A percentile compares a stretch with the other conserved stretches of the same genome.
These are phyloP conservation scores for Pseudocheirus occidentalis DNA, from an alignment of 2,797 vertebrate genomes.

Conservation along the genomic window DNA sequence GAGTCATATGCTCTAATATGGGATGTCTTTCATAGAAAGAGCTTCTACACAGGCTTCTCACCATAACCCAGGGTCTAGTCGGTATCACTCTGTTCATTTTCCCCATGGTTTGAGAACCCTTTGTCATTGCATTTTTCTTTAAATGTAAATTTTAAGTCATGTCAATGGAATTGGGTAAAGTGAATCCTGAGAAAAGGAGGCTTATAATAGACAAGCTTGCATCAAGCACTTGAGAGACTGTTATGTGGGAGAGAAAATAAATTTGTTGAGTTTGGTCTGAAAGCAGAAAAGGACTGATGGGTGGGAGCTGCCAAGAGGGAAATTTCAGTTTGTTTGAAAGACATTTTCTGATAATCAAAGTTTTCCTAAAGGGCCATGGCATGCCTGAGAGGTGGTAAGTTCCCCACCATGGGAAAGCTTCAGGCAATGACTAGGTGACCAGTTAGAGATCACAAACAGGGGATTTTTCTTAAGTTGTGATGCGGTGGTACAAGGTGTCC, in stretches of 20 bases:
- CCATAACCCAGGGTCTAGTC: no score
- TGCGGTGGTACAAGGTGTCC: neutral
- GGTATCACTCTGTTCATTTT: no score
- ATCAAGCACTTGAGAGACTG: neutral
- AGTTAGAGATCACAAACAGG: neutral
- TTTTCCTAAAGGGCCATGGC: neutral
- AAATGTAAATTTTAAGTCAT: neutral
- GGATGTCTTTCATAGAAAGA: neutral
- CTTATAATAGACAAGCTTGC: neutral
- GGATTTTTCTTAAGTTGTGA: neutral
- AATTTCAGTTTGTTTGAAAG: neutral
- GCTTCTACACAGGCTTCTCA: neutral
- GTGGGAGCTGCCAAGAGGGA: neutral
- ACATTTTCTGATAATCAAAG: neutral
- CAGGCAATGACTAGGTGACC: neutral
- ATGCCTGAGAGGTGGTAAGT: neutral
- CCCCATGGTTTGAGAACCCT: no score
- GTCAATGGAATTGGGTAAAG: neutral
- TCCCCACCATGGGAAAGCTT: neutral
- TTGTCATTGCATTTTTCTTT: neutral
- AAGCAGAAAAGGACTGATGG: neutral
- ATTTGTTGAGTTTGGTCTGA: neutral
- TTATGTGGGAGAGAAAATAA: neutral
- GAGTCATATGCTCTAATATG: neutral
- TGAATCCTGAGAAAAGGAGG: neutral